These are phyloP conservation scores for Luperina nickerlii DNA, from an alignment of 2,888 invertebrate species.

Conservation along the genomic window DNA sequence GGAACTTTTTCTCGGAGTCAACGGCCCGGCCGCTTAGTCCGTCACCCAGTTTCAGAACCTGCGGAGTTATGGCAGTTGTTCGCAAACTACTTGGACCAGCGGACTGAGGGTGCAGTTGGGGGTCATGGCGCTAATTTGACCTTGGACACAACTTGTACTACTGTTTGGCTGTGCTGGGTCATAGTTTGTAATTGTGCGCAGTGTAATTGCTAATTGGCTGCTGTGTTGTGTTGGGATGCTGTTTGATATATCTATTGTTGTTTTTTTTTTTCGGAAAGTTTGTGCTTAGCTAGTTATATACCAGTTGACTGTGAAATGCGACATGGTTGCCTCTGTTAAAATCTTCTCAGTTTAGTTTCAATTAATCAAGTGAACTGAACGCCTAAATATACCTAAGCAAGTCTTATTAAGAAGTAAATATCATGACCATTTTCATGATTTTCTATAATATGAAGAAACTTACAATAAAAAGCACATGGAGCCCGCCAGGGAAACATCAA, in stretches of 20 bases:
- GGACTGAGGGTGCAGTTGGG: slow-evolving; percentile 86
- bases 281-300: neutral
- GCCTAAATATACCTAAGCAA: neutral
- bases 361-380: neutral
- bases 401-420: neutral
- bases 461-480: neutral
- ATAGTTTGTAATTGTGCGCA: slow-evolving; percentile 71
- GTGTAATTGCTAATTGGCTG: slow-evolving; percentile 38
- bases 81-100: slow-evolving; percentile 88
- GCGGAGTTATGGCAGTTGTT: slow-evolving; percentile 90
- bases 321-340: neutral
- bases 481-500: no score
- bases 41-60: slow-evolving; percentile 90
- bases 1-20: slow-evolving; percentile 90
- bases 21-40: slow-evolving; percentile 89
- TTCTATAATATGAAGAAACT: neutral
- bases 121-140: slow-evolving; percentile 89
- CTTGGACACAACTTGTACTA: slow-evolving; percentile 86
- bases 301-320: neutral
- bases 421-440: neutral
- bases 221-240: neutral
- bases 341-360: neutral
- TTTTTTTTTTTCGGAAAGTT: neutral
- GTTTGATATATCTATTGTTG: neutral
- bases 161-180: slow-evolving; percentile 75